Evolutionary conservation across 2,113 vertebrate species (phyloP).

Genomic region (Catharus bicknelli): DNA sequence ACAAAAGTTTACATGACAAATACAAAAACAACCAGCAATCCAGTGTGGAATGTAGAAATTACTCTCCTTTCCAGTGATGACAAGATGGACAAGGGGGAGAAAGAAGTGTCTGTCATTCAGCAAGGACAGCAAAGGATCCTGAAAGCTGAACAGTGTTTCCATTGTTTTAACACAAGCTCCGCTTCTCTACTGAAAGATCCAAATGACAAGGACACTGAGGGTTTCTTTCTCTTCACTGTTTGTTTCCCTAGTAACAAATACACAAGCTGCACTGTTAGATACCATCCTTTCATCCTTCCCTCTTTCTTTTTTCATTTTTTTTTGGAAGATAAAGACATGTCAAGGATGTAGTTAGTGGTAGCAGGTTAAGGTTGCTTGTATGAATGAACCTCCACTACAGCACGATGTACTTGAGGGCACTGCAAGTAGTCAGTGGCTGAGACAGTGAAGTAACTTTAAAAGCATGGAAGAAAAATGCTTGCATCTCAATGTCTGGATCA

Average conservation of each 20-base stretch:
- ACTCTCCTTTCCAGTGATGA: not conserved
- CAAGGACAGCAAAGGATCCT: slow-evolving; percentile 26
- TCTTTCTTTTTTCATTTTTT: not conserved
- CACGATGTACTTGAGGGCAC: not conserved
- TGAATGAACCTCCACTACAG: not conserved
- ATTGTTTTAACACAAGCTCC: slow-evolving; percentile 50
- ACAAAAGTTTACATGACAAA: not conserved
- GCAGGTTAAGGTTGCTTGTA: slow-evolving; percentile 13
- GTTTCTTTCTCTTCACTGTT: slow-evolving; percentile 54
- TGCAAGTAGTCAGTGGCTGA: not conserved
- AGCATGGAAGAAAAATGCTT: not conserved
- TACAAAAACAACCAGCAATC: not conserved
- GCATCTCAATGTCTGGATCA: not conserved
- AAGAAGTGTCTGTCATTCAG: slow-evolving; percentile 47
- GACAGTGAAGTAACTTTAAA: not conserved
- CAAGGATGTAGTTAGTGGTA: not conserved
- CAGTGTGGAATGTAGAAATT: not conserved
- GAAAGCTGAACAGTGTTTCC: slow-evolving; percentile 49
- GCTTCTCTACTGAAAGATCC: slow-evolving; percentile 44
- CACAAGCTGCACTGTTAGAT: slow-evolving; percentile 56
- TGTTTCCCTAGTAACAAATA: slow-evolving; percentile 70
- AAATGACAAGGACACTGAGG: slow-evolving; percentile 50
- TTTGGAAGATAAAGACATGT: not conserved
- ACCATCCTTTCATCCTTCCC: not conserved
- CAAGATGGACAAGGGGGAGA: slow-evolving; percentile 44